These are phyloP conservation scores for Mastomys coucha DNA, from an alignment of 2,113 vertebrate genomes.

Conservation along the genomic window DNA sequence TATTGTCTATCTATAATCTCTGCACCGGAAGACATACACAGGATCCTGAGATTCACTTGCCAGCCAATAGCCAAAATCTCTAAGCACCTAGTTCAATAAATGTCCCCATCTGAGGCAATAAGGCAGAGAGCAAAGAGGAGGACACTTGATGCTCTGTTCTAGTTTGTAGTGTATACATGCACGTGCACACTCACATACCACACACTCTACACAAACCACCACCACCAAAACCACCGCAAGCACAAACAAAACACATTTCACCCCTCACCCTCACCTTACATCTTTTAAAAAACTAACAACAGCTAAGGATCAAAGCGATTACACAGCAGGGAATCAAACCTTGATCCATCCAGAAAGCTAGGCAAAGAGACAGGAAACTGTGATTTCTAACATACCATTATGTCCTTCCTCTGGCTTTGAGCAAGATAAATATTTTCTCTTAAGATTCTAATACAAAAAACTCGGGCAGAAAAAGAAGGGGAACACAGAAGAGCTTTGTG, in stretches of 20 bases:
- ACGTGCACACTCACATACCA: not conserved
- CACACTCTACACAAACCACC: no score
- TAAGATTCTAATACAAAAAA: not conserved
- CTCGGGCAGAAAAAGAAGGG: not conserved
- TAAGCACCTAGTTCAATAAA: not conserved
- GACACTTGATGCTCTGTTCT: not conserved
- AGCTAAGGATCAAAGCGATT: not conserved
- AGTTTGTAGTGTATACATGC: fast-evolving
- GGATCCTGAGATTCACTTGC: not conserved
- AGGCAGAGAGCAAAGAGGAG: not conserved
- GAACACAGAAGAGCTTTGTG: not conserved
- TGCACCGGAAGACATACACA: not conserved
- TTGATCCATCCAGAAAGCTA: not conserved
- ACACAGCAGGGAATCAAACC: not conserved
- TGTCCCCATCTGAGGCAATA: not conserved
- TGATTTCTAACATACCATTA: not conserved
- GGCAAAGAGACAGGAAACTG: not conserved
- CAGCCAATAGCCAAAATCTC: not conserved
- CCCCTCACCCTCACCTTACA: not conserved
- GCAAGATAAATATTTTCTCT: not conserved
- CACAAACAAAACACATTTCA: not conserved
- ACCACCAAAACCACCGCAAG: not conserved
- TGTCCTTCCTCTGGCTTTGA: not conserved
- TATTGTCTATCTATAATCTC: not conserved
- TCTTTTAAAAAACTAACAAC: not conserved